Conservation (phyloP, 23 tunicate species). For the Pegea sp. region DNA sequence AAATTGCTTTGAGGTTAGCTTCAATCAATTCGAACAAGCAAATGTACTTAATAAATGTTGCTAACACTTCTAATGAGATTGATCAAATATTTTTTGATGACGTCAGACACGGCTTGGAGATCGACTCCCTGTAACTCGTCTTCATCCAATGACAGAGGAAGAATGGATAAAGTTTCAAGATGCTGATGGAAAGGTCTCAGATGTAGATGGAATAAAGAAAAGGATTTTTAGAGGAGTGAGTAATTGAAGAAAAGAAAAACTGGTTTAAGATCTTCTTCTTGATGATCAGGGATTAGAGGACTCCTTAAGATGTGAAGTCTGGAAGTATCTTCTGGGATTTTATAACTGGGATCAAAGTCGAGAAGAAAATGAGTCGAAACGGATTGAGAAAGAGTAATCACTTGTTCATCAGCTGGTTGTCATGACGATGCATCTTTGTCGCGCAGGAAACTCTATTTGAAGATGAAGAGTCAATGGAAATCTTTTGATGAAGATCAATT, state of each 20-base stretch:
- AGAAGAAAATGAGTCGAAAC: slow-evolving; percentile 14
- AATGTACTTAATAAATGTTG: not conserved
- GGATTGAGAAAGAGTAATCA: slow-evolving; percentile 34
- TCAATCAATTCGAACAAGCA: not conserved
- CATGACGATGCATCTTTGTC: not conserved
- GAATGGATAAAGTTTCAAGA: slow-evolving; percentile 49
- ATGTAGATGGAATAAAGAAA: slow-evolving; percentile 26
- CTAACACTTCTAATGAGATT: too few species aligned
- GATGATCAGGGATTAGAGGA: slow-evolving; percentile 58
- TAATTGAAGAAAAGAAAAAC: not conserved
- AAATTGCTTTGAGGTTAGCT: not conserved
- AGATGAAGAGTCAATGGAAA: slow-evolving; percentile 91
- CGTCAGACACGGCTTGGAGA: slow-evolving; percentile 5
- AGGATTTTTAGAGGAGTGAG: slow-evolving; percentile 57
- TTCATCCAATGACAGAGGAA: slow-evolving; percentile 22
- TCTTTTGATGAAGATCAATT: slow-evolving; percentile 39
- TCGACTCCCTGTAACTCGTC: slow-evolving; percentile 11
- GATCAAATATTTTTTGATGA: too few species aligned
- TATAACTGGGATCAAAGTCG: slow-evolving; percentile 50
- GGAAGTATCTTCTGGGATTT: slow-evolving; percentile 76
- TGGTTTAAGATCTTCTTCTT: not conserved
- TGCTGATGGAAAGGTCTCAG: slow-evolving; percentile 38
- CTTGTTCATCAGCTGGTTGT: not conserved
- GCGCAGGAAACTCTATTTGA: slow-evolving; percentile 44
- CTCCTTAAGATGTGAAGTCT: slow-evolving; percentile 44